Conservation (phyloP, 2,113 vertebrate species). For the Parotia lawesii region DNA sequence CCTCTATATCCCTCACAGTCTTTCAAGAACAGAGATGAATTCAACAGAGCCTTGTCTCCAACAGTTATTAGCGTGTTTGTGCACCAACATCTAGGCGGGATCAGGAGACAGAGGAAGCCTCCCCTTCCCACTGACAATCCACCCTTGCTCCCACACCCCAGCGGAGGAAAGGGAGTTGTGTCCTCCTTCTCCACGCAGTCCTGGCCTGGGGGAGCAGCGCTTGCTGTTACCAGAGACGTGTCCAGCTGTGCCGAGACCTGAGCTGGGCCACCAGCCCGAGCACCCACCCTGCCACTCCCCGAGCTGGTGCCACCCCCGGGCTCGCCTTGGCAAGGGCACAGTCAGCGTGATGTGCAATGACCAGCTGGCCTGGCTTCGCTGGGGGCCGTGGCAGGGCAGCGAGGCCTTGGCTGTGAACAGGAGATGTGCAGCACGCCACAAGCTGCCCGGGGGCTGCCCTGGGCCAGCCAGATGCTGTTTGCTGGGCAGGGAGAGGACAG, state of each 20-base stretch:
- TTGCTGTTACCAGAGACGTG: rapidly evolving
- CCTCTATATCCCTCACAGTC: background rate
- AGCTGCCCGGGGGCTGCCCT: background rate
- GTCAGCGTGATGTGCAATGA: background rate
- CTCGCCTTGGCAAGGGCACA: background rate
- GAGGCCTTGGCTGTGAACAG: slow-evolving; percentile 20
- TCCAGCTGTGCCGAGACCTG: rapidly evolving
- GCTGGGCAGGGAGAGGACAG: background rate
- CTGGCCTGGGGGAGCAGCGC: rapidly evolving
- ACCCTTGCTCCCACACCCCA: background rate
- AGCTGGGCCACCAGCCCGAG: background rate
- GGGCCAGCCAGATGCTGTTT: slow-evolving; percentile 19
- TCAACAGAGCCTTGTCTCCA: background rate
- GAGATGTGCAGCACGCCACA: background rate
- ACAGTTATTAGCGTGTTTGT: rapidly evolving
- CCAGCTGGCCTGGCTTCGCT: background rate
- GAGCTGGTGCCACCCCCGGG: background rate
- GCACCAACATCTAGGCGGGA: background rate
- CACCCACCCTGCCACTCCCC: background rate
- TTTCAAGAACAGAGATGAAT: background rate
- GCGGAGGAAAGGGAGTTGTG: background rate
- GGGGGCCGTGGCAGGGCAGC: background rate
- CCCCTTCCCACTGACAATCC: background rate
- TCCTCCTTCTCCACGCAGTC: background rate
- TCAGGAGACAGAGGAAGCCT: background rate